Base-by-base conservation (phyloP, 2,797 vertebrate genomes). In the Parotocinclus haroldoi region DNA sequence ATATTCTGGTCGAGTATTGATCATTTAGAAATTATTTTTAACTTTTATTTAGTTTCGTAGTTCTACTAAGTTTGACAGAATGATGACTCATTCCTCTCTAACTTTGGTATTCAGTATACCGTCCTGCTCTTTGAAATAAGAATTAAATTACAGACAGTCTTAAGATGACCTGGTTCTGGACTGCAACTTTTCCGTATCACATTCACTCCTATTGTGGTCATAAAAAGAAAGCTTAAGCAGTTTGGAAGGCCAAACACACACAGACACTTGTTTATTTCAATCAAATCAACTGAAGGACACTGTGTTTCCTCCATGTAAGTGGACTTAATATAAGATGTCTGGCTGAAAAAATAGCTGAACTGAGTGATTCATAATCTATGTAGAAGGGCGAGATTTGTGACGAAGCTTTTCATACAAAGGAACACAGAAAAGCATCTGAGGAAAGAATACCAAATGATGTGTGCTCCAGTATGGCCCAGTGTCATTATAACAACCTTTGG, bases 51-150 rank as follows among this genome's bases (percentile, higher is more conserved):
- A 2, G 27, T 2, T 27, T 27, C 27, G 5, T 27, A 27, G 27
- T 27, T 27, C 27, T 27, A 27, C 27, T 5, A 27, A 27, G 27
- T 27, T 27, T 27, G 27, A 27, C 27, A 27, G 27, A 27, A 27
- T 27, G 60, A 53, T 65, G 72, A 72, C 42, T 72, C 69, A 72
- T 66, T 18, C 57, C 45, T 50, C 63, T 61, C 50, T 44, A 56
- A 66, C 66, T 69, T 73, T 73, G 55, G 56, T 54, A 60, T 65
- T 66, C 53, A 17, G 52, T 39, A 46, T 46, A 55, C 48, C 18
- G 44, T 55, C 55, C 36, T 14, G 63, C 63, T 66, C 63, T 54
- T 66, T 64, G 48, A 60, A 39, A 45, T 45, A 45, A 65, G 56
- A 61, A 66, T 62, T 57, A 46, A 45, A 66, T 61, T 16, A 7